Percentiles rank a stretch among this genome's conserved stretches.
Evolutionary conservation across 2,113 vertebrate genomes (phyloP).

Genomic region (Hemichromis elongatus): DNA sequence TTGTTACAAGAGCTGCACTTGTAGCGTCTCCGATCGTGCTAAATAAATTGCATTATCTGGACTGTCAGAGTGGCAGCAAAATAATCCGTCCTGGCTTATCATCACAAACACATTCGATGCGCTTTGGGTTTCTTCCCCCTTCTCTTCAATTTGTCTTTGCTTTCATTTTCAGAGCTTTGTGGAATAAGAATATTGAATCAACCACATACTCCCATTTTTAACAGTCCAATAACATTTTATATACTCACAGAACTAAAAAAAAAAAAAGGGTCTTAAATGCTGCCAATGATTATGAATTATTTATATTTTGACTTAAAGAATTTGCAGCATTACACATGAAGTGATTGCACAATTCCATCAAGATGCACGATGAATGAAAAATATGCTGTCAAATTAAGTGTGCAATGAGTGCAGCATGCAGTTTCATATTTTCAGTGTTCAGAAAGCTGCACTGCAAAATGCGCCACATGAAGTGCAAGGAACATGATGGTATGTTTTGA

Average conservation of each 20-base stretch:
- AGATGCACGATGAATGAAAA: neutral
- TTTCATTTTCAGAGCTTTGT: conserved; percentile 13
- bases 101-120: conserved; percentile 49
- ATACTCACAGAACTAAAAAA: neutral
- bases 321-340: neutral
- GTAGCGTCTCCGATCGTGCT: conserved; percentile 22
- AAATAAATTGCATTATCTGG: conserved; percentile 57
- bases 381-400: neutral
- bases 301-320: neutral
- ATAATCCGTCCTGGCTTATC: conserved; percentile 50
- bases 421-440: neutral
- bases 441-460: neutral
- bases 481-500: neutral
- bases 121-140: neutral
- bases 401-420: fast-evolving
- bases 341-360: neutral
- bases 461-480: neutral
- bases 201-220: neutral
- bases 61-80: conserved; percentile 37
- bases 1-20: conserved; percentile 43
- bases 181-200: conserved; percentile 23
- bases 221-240: neutral
- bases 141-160: neutral
- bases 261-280: neutral
- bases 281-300: neutral